Percentiles rank a stretch among this genome's conserved stretches.
Conservation (phyloP, 2,113 vertebrate genomes). For the Ictidomys tridecemlineatus region DNA sequence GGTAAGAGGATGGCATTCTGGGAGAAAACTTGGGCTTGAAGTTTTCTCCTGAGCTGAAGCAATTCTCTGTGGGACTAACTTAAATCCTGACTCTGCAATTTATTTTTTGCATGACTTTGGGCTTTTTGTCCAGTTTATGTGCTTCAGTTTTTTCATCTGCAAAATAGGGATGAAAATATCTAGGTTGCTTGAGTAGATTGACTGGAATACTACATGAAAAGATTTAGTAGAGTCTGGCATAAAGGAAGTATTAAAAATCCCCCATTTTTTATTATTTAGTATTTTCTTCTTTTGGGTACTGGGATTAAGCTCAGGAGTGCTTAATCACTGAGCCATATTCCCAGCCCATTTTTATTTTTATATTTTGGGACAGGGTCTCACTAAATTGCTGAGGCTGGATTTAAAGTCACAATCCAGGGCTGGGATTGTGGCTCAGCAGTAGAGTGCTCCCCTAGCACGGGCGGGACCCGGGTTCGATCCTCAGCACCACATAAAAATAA, state of each 20-base stretch:
- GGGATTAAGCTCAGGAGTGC: too few relatives aligned
- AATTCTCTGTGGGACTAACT: background rate
- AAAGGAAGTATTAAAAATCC: conserved; percentile 7
- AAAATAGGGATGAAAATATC: background rate
- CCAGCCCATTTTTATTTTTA: too few relatives aligned
- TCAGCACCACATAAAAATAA: too few relatives aligned
- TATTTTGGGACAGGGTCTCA: too few relatives aligned
- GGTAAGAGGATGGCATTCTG: background rate
- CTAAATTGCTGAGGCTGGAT: too few relatives aligned
- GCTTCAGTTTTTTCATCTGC: background rate
- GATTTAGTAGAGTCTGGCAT: background rate
- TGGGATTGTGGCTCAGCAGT: too few relatives aligned
- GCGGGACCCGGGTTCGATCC: too few relatives aligned
- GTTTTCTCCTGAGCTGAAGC: too few relatives aligned
- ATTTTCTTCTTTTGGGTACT: too few relatives aligned
- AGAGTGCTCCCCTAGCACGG: too few relatives aligned
- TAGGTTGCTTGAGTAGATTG: conserved; percentile 23
- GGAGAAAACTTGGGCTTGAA: background rate
- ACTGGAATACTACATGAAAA: conserved; percentile 12
- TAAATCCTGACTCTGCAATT: background rate
- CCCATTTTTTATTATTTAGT: background rate
- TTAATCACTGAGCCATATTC: too few relatives aligned
- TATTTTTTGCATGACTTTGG: conserved; percentile 14
- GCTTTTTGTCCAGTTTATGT: background rate
- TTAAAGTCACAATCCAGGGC: too few relatives aligned